Evolutionary conservation across 2,113 vertebrate species (phyloP), one percentile per base, ranked within the genome.

Genomic region (Ardeotis arabs): DNA sequence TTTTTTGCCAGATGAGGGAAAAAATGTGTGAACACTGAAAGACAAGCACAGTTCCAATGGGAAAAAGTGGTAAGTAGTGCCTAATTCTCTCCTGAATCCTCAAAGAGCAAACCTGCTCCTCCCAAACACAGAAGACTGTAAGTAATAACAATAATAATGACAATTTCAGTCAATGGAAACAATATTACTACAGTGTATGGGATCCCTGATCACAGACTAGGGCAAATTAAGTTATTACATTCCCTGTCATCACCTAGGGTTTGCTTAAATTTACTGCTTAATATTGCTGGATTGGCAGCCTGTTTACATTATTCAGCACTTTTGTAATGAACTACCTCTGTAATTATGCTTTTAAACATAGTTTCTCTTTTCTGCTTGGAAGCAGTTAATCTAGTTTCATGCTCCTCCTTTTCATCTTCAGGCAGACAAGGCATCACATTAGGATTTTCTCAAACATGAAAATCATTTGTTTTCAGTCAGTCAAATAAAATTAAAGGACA

Each of bases 341-440:
- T 96, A 89, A 96, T 96, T 94, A 96, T 62, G 66, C 80, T 96
- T 92, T 94, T 85, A 96, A 96, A 84, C 50, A 49, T 17, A 87
- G 93, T 77, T 96, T 89, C 87, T 85, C 74, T 78, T 72, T 84
- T 93, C 84, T 94, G 66, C 69, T 73, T 73, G 49, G 66, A 89
- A 96, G 95, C 81, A 91, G 89, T 87, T 77, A 35, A 76, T 95
- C 89, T 67, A 80, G 94, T 95, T 95, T 94, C 58, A 88, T 1
- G 7, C 45, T 90, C 37, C 39, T 84, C 31, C 68, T 87, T 24
- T 69, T 84, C 85, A 67, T 89, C 76, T 62, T 44, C 58, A 63
- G 29, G 72, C 87, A 84, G 56, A 62, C 23, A 37, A 66, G 66
- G 35, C 77, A 79, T 68, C 41, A 3, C 63, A 82, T 56, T 22